Conservation (phyloP, 2,888 invertebrate species). For the Vesta saturnalis region DNA sequence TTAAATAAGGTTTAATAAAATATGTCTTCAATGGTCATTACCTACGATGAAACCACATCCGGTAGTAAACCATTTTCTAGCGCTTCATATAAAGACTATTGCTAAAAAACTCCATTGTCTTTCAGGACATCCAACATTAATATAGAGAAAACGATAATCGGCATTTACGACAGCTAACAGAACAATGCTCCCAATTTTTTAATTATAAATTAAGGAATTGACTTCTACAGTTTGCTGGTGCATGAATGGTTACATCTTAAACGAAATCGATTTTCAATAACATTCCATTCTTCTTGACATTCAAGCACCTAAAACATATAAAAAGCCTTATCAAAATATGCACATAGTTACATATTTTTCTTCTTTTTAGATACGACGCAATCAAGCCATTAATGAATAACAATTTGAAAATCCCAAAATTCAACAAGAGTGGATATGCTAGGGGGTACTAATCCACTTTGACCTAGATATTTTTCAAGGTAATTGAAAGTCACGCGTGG, state of each 20-base stretch:
- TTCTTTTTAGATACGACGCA: background rate
- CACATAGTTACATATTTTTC: too few relatives aligned
- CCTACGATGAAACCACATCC: constrained; percentile 17
- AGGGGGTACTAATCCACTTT: too few relatives aligned
- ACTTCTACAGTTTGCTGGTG: background rate
- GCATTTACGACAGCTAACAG: background rate
- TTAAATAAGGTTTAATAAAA: constrained; percentile 27
- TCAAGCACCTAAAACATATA: too few relatives aligned
- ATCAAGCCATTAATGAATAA: background rate
- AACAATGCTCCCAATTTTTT: background rate
- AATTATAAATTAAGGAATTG: too few relatives aligned
- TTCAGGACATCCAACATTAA: too few relatives aligned
- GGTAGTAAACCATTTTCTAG: background rate
- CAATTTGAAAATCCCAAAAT: background rate
- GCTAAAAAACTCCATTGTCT: background rate
- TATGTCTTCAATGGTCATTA: constrained; percentile 31
- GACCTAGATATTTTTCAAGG: too few relatives aligned
- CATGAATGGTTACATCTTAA: background rate
- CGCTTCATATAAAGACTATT: background rate
- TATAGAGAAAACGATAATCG: too few relatives aligned
- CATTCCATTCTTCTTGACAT: background rate
- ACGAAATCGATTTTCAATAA: background rate
- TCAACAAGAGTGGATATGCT: too few relatives aligned
- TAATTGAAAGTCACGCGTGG: too few relatives aligned
- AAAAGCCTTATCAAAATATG: too few relatives aligned